Base-by-base conservation (phyloP, 2,888 invertebrate genomes). In the Lasius platythorax region DNA sequence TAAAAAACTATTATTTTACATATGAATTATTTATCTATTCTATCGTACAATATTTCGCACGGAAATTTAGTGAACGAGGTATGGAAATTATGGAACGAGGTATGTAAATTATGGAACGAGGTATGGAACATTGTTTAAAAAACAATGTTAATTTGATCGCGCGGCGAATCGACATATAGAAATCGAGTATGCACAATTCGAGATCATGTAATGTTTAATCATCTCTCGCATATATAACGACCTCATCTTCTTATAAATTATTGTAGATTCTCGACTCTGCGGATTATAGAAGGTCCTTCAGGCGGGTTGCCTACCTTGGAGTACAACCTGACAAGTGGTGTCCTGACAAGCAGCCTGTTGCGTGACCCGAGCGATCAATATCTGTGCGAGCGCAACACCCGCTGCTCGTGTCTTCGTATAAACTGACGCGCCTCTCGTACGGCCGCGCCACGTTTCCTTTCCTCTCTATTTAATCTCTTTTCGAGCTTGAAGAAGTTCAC, bases 291-390 rank as follows among this genome's bases (percentile, higher is more conserved):
- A 84, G 76, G 87, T 87, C 88, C 88, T 83, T 89, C 84, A 70
- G 68, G 53, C 87, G 66, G 67, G 68, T 86, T 73, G 86, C 82
- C 82, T 72, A 75, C 84, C 75, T 79, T 79, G 73, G 81, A 85
- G 85, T 74, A 90, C 70, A 89, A 86, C 86, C 91, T 91, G 92
- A 92, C 86, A 88, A 90, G 90, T 88, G 61, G 79, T 79, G 76
- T 90, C 89, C 88, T 89, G 90, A 90, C 89, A 90, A 90, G 93
- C 93, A 92, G 93, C 93, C 93, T 94, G 93, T 94, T 94, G 93
- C 93, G 93, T 93, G 93, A 93, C 93, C 92, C 82, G 85, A 61
- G 86, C 93, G 93, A 94, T 94, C 93, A 93, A 94, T 94, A 94
- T 93, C 92, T 92, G 89, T 88, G 88, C 89, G 89, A 90, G 90